Percentiles rank a stretch among this genome's conserved stretches.
Conservation (phyloP, 2,113 vertebrate species). For the Lathamus discolor region DNA sequence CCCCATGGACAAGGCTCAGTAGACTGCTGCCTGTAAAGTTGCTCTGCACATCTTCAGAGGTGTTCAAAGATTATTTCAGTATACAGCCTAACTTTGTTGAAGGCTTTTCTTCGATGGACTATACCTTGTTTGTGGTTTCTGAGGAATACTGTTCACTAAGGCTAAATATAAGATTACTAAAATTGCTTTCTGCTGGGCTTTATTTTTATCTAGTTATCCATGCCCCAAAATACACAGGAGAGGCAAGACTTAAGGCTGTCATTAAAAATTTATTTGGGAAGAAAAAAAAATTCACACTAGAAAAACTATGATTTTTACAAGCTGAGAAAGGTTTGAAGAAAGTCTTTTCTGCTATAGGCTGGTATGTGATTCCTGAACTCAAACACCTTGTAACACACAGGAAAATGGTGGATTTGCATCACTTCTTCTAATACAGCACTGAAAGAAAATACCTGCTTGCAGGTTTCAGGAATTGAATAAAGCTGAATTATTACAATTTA, state of each 20-base stretch:
- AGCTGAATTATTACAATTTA: neutral
- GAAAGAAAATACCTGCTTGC: neutral
- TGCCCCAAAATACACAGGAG: constrained; percentile 26
- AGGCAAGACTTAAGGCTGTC: neutral
- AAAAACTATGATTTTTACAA: neutral
- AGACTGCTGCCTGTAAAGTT: neutral
- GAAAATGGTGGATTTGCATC: neutral
- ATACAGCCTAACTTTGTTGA: constrained; percentile 31
- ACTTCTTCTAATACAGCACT: neutral
- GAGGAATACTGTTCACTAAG: neutral
- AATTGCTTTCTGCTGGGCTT: constrained; percentile 38
- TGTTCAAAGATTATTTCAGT: constrained; percentile 49
- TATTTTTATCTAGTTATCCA: constrained; percentile 33
- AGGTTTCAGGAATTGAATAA: neutral
- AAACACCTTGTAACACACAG: neutral
- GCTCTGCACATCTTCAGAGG: neutral
- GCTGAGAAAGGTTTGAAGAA: neutral
- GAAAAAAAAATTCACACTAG: neutral
- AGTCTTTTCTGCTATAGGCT: neutral
- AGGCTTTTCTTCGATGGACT: constrained; percentile 16
- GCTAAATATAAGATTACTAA: constrained; percentile 12
- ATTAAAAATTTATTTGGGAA: constrained; percentile 49
- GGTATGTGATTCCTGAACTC: neutral
- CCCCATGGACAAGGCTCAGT: constrained; percentile 4
- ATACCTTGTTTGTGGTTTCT: constrained; percentile 22